phyloP scores from a whole-genome alignment of 2,113 vertebrate species.

The Eudorcas thomsonii region DNA sequence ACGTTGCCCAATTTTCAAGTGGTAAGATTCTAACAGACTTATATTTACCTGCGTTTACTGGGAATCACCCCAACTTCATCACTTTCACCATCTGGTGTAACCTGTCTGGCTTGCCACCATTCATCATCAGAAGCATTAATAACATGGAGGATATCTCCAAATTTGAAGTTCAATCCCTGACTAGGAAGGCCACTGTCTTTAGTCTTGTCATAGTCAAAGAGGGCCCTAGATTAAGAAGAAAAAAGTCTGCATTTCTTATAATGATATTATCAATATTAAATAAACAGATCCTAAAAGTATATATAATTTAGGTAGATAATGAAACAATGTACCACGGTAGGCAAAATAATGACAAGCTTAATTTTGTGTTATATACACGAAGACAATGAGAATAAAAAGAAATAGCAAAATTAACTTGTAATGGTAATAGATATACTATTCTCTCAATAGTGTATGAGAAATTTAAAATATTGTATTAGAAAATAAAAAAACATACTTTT shows the following conservation, averaged over 20 bases:
- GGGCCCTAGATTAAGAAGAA: slow-evolving; percentile 79
- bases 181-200: slow-evolving; percentile 89
- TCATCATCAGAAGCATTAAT: slow-evolving; percentile 89
- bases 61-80: slow-evolving; percentile 88
- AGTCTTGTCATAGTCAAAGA: slow-evolving; percentile 90
- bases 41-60: slow-evolving; percentile 86
- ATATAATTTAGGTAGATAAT: neutral
- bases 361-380: neutral
- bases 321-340: neutral
- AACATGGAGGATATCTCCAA: slow-evolving; percentile 88
- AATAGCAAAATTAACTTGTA: neutral
- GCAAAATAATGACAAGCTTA: slow-evolving; percentile 6
- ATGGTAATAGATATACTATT: neutral
- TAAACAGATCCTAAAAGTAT: slow-evolving; percentile 18
- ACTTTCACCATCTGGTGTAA: slow-evolving; percentile 85
- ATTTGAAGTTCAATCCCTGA: slow-evolving; percentile 88
- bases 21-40: neutral
- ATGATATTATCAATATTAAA: neutral
- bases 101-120: slow-evolving; percentile 89
- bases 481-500: slow-evolving; percentile 14
- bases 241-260: slow-evolving; percentile 33
- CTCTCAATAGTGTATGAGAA: neutral
- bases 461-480: neutral
- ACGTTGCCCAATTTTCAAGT: neutral
- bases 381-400: neutral